Conservation (phyloP, 2,113 vertebrate genomes). For the Cromileptes altivelis region DNA sequence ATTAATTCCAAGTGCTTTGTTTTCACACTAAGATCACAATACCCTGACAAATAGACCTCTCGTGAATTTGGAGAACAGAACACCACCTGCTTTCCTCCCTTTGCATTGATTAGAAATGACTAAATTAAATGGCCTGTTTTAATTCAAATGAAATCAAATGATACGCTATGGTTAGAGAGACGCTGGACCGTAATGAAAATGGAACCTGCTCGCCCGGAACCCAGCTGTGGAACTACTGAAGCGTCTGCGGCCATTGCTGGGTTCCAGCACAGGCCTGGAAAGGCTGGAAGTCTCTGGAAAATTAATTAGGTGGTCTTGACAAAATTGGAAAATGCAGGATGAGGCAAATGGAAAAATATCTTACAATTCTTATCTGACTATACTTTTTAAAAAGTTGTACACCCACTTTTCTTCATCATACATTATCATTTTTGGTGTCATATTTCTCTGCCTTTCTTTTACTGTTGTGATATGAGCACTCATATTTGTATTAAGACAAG, state of each 20-base stretch:
- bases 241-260: slow-evolving; percentile 45
- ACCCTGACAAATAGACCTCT: slow-evolving; percentile 61
- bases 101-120: slow-evolving; percentile 76
- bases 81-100: slow-evolving; percentile 77
- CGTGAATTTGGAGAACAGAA: slow-evolving; percentile 50
- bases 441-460: background rate
- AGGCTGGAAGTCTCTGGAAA: slow-evolving; percentile 31
- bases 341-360: background rate
- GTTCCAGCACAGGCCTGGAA: slow-evolving; percentile 34
- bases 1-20: slow-evolving; percentile 74
- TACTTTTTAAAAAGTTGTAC: background rate
- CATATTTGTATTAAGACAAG: background rate
- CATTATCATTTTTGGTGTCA: background rate
- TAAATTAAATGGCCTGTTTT: slow-evolving; percentile 75
- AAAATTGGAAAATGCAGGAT: slow-evolving; percentile 16
- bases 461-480: background rate
- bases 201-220: slow-evolving; percentile 61
- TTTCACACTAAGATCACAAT: slow-evolving; percentile 57
- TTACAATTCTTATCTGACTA: background rate
- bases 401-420: background rate
- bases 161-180: slow-evolving; percentile 64
- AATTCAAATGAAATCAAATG: slow-evolving; percentile 81
- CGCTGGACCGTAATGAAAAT: slow-evolving; percentile 71
- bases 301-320: slow-evolving; percentile 32
- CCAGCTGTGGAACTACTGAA: slow-evolving; percentile 75